These are phyloP conservation scores for Falco peregrinus DNA, from an alignment of 2,797 vertebrate genomes.

Conservation along the genomic window DNA sequence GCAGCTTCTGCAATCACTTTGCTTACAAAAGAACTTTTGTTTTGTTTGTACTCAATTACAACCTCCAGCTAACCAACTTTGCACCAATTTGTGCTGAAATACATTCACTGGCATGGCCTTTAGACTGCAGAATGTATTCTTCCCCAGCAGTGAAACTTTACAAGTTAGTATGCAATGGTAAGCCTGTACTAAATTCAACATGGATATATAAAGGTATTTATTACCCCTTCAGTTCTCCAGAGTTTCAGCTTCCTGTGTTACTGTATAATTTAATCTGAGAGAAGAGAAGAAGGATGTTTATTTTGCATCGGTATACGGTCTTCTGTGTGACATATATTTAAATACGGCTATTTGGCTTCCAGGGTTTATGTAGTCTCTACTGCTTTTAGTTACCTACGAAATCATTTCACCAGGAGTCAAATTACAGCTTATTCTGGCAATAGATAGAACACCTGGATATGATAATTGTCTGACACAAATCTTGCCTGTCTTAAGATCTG, in stretches of 20 bases:
- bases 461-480: not conserved
- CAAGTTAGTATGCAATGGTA: not conserved
- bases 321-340: not conserved
- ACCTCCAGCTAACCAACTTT: not conserved
- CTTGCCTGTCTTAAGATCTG: not conserved
- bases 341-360: not conserved
- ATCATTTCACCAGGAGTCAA: not conserved
- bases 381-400: not conserved
- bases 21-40: not conserved
- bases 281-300: not conserved
- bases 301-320: not conserved
- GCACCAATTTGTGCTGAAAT: not conserved
- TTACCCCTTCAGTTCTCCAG: not conserved
- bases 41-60: not conserved
- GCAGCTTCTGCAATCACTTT: not conserved
- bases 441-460: not conserved
- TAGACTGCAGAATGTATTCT: not conserved
- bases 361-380: not conserved
- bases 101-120: not conserved
- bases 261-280: not conserved
- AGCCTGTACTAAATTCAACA: not conserved
- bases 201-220: not conserved
- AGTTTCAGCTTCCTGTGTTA: not conserved
- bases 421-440: not conserved
- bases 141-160: not conserved